These are phyloP conservation scores for Sebastolobus altivelis DNA, from an alignment of 2,797 vertebrate genomes.

Conservation along the genomic window DNA sequence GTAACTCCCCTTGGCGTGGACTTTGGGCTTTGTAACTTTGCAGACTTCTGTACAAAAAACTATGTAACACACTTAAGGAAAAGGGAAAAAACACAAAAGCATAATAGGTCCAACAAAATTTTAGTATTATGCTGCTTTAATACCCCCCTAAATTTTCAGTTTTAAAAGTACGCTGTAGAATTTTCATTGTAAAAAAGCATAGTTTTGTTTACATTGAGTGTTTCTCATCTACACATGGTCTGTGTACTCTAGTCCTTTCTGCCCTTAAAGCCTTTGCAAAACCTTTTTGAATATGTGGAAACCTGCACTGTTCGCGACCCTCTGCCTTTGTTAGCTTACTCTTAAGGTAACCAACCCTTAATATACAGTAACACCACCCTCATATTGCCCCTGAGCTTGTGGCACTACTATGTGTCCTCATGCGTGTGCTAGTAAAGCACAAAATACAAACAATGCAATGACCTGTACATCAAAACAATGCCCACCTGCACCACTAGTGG, in stretches of 20 bases:
- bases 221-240: not conserved
- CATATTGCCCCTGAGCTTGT: not conserved
- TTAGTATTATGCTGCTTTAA: not conserved
- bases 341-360: not conserved
- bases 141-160: too few species aligned
- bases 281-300: not conserved
- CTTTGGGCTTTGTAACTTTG: too few species aligned
- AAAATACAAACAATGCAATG: not conserved
- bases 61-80: too few species aligned
- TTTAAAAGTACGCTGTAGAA: not conserved
- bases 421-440: not conserved
- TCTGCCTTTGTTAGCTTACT: not conserved
- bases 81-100: too few species aligned
- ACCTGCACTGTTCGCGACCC: not conserved
- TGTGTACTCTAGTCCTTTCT: not conserved
- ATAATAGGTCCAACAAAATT: too few species aligned
- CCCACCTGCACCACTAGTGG: not conserved
- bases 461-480: not conserved
- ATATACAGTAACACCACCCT: not conserved
- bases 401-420: not conserved
- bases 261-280: not conserved
- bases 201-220: not conserved
- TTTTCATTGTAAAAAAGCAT: not conserved
- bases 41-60: too few species aligned
- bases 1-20: too few species aligned